Conservation (phyloP, 2,113 vertebrate genomes). For the Seriola dumerili region DNA sequence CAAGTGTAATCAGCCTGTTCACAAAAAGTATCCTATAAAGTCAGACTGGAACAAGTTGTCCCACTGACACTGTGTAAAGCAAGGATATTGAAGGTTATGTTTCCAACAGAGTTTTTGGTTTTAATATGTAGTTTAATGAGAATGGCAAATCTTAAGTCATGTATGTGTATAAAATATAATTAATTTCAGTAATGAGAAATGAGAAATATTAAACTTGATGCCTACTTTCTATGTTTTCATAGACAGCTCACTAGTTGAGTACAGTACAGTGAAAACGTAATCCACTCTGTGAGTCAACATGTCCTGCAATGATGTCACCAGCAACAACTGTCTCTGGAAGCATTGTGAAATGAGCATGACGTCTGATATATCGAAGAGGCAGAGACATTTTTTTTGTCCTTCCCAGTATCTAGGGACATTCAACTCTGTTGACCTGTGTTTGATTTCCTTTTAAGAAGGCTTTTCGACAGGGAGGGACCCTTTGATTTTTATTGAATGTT, state of each 20-base stretch:
- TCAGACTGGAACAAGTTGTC: slow-evolving; percentile 41
- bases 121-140: neutral
- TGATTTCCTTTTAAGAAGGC: neutral
- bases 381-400: neutral
- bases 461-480: neutral
- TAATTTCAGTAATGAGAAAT: neutral
- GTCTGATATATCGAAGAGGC: slow-evolving; percentile 1
- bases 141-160: neutral
- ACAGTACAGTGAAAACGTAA: neutral
- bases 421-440: neutral
- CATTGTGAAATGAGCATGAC: slow-evolving; percentile 45
- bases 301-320: slow-evolving; percentile 42
- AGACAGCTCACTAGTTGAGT: neutral
- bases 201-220: neutral
- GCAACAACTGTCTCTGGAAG: slow-evolving; percentile 28
- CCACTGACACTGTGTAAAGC: neutral
- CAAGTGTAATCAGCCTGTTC: slow-evolving; percentile 5
- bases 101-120: neutral
- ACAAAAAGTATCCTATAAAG: slow-evolving; percentile 17
- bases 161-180: neutral
- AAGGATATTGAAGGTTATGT: neutral
- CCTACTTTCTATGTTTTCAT: neutral
- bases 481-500: neutral
- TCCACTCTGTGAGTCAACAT: slow-evolving; percentile 36
- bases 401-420: neutral